phyloP scores from a whole-genome alignment of 1,140 invertebrate genomes.

The Andricus grossulariae region DNA sequence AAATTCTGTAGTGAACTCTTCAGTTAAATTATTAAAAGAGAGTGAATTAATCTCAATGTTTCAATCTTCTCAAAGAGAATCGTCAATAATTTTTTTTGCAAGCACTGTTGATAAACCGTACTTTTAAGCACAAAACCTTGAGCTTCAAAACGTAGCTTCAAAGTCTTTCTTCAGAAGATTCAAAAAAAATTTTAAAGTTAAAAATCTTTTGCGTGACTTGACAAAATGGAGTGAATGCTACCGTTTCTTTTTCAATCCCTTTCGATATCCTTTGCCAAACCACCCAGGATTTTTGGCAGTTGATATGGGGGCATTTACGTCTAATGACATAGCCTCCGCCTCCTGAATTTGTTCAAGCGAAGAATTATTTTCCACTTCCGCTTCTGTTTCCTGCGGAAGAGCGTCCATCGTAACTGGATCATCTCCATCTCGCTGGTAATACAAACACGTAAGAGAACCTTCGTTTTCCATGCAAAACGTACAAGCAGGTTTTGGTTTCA shows the following conservation, averaged over 20 bases:
- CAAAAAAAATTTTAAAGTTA: constrained; percentile 10
- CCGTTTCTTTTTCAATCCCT: constrained; percentile 76
- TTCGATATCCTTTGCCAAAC: constrained; percentile 80
- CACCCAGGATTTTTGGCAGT: constrained; percentile 79
- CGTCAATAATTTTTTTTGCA: constrained; percentile 7
- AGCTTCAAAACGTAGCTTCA: too few species aligned
- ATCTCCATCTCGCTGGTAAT: constrained; percentile 66
- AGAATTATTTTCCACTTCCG: constrained; percentile 1
- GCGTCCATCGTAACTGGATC: constrained; percentile 47
- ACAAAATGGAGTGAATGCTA: constrained; percentile 65
- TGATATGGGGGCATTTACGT: constrained; percentile 59
- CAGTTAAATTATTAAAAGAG: too few species aligned
- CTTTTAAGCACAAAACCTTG: background rate
- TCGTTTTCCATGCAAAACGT: constrained; percentile 73
- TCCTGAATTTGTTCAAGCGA: constrained; percentile 58
- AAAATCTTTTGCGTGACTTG: background rate
- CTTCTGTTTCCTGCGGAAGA: constrained; percentile 42
- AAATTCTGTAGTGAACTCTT: too few species aligned
- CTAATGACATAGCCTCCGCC: constrained; percentile 47
- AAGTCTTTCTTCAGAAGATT: background rate
- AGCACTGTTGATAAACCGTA: constrained; percentile 30
- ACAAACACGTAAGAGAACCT: constrained; percentile 69
- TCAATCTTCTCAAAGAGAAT: background rate
- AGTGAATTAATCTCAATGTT: too few species aligned
- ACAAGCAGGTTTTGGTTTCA: constrained; percentile 70